These are phyloP conservation scores for Nudaria mundana DNA, from an alignment of 2,888 invertebrate species.

Conservation along the genomic window DNA sequence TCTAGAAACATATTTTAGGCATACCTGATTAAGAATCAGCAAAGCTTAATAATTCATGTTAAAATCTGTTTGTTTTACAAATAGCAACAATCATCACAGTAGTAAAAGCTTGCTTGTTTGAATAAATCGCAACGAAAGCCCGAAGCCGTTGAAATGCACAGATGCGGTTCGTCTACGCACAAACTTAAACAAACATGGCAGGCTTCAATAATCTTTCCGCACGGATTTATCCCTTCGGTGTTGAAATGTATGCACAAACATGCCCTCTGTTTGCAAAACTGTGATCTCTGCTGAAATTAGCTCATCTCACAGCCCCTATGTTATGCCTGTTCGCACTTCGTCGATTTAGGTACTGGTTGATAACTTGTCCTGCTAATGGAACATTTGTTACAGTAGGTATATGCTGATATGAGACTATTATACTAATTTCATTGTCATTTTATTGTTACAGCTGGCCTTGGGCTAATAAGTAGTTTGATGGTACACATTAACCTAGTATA, in stretches of 20 bases:
- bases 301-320: slow-evolving; percentile 31
- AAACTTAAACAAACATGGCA: slow-evolving; percentile 35
- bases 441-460: too few relatives aligned
- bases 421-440: too few relatives aligned
- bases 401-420: not conserved
- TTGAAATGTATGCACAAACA: slow-evolving; percentile 37
- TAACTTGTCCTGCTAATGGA: slow-evolving; percentile 15
- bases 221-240: slow-evolving; percentile 35
- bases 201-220: slow-evolving; percentile 37
- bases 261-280: slow-evolving; percentile 34
- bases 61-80: not conserved
- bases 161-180: slow-evolving; percentile 29
- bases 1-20: too few relatives aligned
- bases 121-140: slow-evolving; percentile 4
- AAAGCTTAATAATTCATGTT: too few relatives aligned
- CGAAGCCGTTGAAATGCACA: slow-evolving; percentile 24
- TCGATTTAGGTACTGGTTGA: slow-evolving; percentile 23
- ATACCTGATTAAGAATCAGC: too few relatives aligned
- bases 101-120: slow-evolving; percentile 6
- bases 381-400: slow-evolving; percentile 4
- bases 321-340: slow-evolving; percentile 26
- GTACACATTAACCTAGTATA: too few relatives aligned
- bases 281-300: slow-evolving; percentile 45
- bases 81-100: not conserved
- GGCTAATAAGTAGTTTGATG: too few relatives aligned